Conservation (phyloP, 2,888 invertebrate species). For the Latrodectus hesperus region DNA sequence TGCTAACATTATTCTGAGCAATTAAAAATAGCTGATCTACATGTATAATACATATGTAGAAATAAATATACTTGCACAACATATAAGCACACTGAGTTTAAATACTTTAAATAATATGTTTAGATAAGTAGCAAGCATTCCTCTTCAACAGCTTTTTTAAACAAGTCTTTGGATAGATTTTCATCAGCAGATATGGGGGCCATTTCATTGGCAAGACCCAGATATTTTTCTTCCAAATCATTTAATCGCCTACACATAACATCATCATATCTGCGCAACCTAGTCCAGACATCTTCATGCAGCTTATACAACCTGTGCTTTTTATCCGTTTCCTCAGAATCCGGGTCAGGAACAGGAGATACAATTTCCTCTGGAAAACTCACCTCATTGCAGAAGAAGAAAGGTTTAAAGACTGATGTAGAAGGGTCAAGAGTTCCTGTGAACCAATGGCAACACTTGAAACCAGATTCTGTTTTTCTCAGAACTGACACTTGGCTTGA, state of each 20-base stretch:
- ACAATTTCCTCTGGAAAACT: constrained; percentile 81
- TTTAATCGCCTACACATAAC: constrained; percentile 75
- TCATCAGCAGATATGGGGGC: constrained; percentile 70
- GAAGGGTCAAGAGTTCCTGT: constrained; percentile 87
- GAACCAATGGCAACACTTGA: constrained; percentile 85
- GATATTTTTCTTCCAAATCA: constrained; percentile 75
- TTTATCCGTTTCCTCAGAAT: constrained; percentile 75
- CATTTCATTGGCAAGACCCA: constrained; percentile 74
- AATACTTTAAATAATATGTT: constrained; percentile 56
- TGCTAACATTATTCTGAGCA: too few species aligned
- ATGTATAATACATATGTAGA: too few species aligned
- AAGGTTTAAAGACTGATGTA: constrained; percentile 87
- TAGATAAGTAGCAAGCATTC: constrained; percentile 77
- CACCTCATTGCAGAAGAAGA: constrained; percentile 80
- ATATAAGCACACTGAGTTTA: too few species aligned
- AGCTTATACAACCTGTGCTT: constrained; percentile 81
- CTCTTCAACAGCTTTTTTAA: constrained; percentile 75
- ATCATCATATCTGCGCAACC: constrained; percentile 71
- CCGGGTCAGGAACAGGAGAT: constrained; percentile 76
- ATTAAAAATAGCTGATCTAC: too few species aligned
- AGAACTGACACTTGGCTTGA: constrained; percentile 79
- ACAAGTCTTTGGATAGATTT: constrained; percentile 73
- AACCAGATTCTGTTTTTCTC: constrained; percentile 73
- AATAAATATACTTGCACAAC: too few species aligned
- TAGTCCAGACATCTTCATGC: constrained; percentile 78